Conservation (phyloP, 2,113 vertebrate genomes). For the Stomatorhinus ivindoensis region DNA sequence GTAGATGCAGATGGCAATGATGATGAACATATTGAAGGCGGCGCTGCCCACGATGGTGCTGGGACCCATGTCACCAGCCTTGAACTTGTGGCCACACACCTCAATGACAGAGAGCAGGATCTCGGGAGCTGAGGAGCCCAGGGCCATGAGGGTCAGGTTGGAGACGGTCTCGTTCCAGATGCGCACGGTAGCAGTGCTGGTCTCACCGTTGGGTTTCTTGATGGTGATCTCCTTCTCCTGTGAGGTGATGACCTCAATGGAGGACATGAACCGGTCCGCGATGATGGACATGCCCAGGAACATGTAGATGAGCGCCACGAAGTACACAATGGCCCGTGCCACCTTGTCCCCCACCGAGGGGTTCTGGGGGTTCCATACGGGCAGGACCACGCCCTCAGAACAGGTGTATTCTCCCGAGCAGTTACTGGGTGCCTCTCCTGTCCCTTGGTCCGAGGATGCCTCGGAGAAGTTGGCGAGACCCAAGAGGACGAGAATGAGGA, state of each 20-base stretch:
- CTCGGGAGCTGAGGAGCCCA: conserved; percentile 73
- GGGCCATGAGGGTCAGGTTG: conserved; percentile 74
- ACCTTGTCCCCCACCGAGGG: conserved; percentile 73
- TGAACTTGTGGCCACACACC: conserved; percentile 68
- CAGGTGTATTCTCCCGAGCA: conserved; percentile 62
- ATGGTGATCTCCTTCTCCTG: conserved; percentile 75
- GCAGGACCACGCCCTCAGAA: conserved; percentile 67
- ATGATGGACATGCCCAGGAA: conserved; percentile 80
- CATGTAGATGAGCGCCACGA: conserved; percentile 76
- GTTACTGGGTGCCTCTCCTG: conserved; percentile 30
- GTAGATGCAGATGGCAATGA: conserved; percentile 70
- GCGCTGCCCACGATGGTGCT: conserved; percentile 77
- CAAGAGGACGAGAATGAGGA: conserved; percentile 44
- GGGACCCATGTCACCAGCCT: conserved; percentile 67
- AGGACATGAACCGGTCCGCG: conserved; percentile 79
- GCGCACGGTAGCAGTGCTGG: conserved; percentile 65
- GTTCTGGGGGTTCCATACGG: conserved; percentile 74
- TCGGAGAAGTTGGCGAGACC: conserved; percentile 47
- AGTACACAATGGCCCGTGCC: conserved; percentile 74
- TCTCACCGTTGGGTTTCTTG: conserved; percentile 72
- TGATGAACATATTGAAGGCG: conserved; percentile 80
- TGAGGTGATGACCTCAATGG: conserved; percentile 77
- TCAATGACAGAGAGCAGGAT: conserved; percentile 76
- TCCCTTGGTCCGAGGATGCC: conserved; percentile 34
- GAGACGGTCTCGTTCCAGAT: conserved; percentile 79